A percentile compares a stretch with the other conserved stretches of the same genome.
These are phyloP conservation scores for Drosophila percnosoma DNA, from an alignment of 2,888 invertebrate genomes.

Conservation along the genomic window DNA sequence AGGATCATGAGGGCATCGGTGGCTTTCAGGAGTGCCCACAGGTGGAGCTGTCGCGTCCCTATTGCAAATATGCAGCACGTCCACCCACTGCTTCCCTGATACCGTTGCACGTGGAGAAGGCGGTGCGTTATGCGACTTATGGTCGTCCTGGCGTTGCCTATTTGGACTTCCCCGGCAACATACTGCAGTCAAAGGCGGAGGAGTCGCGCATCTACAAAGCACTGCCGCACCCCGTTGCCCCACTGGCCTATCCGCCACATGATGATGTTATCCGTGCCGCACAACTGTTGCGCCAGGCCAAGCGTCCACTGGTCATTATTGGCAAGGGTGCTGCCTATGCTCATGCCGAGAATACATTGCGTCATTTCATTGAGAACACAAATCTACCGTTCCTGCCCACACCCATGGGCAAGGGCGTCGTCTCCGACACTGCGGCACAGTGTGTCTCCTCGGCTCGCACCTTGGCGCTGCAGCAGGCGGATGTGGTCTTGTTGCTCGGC, in stretches of 20 bases:
- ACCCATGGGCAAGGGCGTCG: conserved; percentile 96
- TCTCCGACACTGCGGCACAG: conserved; percentile 88
- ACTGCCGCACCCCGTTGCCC: conserved; percentile 85
- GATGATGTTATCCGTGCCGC: conserved; percentile 89
- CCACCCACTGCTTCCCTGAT: conserved; percentile 93
- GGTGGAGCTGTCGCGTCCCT: conserved; percentile 93
- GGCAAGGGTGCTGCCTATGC: conserved; percentile 96
- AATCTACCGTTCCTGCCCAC: conserved; percentile 96
- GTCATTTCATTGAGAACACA: conserved; percentile 89
- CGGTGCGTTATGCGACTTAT: conserved; percentile 92
- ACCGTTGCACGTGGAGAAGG: conserved; percentile 96
- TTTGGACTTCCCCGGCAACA: conserved; percentile 95
- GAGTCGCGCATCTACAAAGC: conserved; percentile 82
- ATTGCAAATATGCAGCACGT: conserved; percentile 96
- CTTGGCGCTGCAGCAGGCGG: conserved; percentile 93
- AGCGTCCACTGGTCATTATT: conserved; percentile 94
- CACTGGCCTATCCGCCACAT: conserved; percentile 90
- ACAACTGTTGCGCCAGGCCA: conserved; percentile 88
- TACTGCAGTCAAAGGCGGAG: conserved; percentile 86
- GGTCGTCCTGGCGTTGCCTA: conserved; percentile 96
- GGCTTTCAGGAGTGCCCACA: conserved; percentile 98
- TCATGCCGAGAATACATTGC: conserved; percentile 90
- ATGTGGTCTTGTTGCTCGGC: conserved; percentile 94
- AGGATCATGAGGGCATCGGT: conserved; percentile 97
- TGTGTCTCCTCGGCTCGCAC: conserved; percentile 96